A percentile compares a stretch with the other conserved stretches of the same genome.
phyloP scores from a whole-genome alignment of 2,888 invertebrate species.

The Patella depressa region DNA sequence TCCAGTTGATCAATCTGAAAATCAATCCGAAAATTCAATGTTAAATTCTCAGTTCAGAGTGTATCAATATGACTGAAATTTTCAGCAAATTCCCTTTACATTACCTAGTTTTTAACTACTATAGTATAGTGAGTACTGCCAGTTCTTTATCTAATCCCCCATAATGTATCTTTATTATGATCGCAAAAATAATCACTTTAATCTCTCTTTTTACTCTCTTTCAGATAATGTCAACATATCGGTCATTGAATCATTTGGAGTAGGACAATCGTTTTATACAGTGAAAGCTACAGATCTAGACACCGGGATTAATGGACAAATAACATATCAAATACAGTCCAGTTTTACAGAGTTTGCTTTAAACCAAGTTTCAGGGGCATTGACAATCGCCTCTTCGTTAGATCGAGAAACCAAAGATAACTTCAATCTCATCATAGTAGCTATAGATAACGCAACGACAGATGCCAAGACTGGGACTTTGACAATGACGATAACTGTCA shows the following conservation, averaged over 20 bases:
- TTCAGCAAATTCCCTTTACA: too few relatives aligned
- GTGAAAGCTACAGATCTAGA: constrained; percentile 54
- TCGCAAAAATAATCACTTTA: too few relatives aligned
- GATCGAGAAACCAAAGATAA: neutral
- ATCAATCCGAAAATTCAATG: too few relatives aligned
- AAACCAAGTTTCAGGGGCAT: neutral
- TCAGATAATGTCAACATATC: neutral
- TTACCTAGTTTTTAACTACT: too few relatives aligned
- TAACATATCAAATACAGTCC: constrained; percentile 46
- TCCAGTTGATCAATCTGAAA: too few relatives aligned
- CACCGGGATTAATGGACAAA: constrained; percentile 44
- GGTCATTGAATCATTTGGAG: constrained; percentile 15
- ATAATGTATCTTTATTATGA: too few relatives aligned
- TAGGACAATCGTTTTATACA: constrained; percentile 29
- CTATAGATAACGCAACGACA: neutral
- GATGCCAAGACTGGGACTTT: neutral
- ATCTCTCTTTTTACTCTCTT: neutral
- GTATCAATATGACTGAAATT: too few relatives aligned
- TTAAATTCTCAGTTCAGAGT: too few relatives aligned
- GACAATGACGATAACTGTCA: neutral
- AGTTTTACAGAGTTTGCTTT: constrained; percentile 11
- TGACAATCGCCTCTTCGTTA: neutral
- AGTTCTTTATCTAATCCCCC: too few relatives aligned
- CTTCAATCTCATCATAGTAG: neutral
- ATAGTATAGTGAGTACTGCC: too few relatives aligned